phyloP scores from a whole-genome alignment of 2,797 vertebrate species.

The Alexandromys oeconomus region DNA sequence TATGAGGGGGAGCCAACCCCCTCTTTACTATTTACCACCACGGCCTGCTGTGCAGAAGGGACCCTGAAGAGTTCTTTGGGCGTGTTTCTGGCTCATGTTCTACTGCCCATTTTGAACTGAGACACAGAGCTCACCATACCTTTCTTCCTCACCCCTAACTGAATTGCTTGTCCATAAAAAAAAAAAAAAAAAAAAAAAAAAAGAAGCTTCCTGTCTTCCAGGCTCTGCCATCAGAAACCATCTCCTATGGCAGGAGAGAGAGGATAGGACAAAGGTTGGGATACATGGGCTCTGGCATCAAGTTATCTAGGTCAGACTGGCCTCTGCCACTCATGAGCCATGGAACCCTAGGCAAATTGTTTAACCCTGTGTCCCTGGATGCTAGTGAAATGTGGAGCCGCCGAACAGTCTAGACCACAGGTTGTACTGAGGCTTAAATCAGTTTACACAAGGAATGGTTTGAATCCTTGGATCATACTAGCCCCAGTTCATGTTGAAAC shows the following conservation, averaged over 20 bases:
- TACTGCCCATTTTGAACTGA: neutral
- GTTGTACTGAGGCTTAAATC: neutral
- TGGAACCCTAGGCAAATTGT: neutral
- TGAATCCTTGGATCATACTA: neutral
- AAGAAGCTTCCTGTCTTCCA: neutral
- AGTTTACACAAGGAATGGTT: neutral
- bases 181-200: neutral
- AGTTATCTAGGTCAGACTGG: neutral
- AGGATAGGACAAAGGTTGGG: neutral
- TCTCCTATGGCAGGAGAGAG: neutral
- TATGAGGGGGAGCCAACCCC: neutral
- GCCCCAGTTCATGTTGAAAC: neutral
- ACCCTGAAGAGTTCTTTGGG: slow-evolving; percentile 10
- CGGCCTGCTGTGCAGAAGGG: slow-evolving; percentile 7
- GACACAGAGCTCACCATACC: neutral
- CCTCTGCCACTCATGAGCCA: neutral
- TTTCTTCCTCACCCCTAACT: neutral
- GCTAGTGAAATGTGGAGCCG: neutral
- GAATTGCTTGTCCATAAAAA: neutral
- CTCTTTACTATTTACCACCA: slow-evolving; percentile 1
- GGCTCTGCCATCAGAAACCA: neutral
- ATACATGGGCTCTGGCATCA: neutral
- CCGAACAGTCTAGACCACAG: neutral
- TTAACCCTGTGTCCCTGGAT: neutral
- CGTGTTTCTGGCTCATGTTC: neutral